Base-by-base conservation (phyloP, 2,113 vertebrate genomes). In the Hippocampus mohnikei region DNA sequence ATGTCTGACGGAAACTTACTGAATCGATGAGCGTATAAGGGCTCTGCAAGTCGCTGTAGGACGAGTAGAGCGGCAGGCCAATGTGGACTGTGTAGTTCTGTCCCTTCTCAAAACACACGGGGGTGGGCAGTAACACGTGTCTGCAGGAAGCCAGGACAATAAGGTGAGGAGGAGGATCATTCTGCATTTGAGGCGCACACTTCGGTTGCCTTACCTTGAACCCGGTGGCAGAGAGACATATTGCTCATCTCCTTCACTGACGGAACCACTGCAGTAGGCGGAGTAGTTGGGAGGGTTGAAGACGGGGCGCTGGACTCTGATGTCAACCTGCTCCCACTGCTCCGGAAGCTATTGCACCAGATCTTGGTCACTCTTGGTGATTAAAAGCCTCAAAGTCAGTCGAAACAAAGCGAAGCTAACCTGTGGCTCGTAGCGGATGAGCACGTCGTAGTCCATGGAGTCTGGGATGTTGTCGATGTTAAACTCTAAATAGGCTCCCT, bases 351-450 rank as follows among this genome's bases (percentile, higher is more conserved):
- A 71, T 48, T 8, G 15, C 0, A 64, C 0, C 6, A 23, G n/a
- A 16, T 44, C 13, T 25, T 20, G 58, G 58, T 58, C 23, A 58
- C 55, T 25, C 55, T 56, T 4, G 1, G 2, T 33, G 13, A 33
- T 33, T 16, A 3, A 20, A 37, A 37, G 20, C 20, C 37, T 33
- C 40, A 23, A 16, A 13, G 15, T 59, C 21, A 12, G n/a, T 65
- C n/a, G 3, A 65, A 44, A 60, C 59, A 69, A 42, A 44, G 53
- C 29, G 21, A 72, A 3, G 53, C 50, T 82, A 80, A 99, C 97
- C 95, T 98, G 97, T 0, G 97, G 97, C 79, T 99, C 97, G 0
- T 99, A 98, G 84, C 97, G 96, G 79, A 99, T 88, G 5, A 99
- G 80, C 37, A 99, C 81, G 52, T 98, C 94, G 0, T 98, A 99